These are phyloP conservation scores for Hemaris fuciformis DNA, from an alignment of 2,888 invertebrate genomes.

Conservation along the genomic window DNA sequence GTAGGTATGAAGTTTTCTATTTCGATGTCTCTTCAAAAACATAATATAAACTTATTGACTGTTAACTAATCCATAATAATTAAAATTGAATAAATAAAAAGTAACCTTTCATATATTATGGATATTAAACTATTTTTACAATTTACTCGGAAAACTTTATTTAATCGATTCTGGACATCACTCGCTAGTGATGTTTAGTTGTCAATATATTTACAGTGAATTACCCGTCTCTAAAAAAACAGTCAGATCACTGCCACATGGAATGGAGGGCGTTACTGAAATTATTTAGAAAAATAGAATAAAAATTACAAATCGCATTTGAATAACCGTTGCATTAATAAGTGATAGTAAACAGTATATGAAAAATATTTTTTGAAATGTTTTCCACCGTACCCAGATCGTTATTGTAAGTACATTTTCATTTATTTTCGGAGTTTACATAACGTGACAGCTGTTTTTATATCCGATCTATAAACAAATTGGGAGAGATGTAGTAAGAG, in stretches of 20 bases:
- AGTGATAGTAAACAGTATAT: slow-evolving; percentile 48
- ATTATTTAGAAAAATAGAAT: slow-evolving; percentile 41
- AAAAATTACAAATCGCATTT: slow-evolving; percentile 36
- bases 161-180: background rate
- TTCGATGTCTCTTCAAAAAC: too few species aligned
- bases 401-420: slow-evolving; percentile 69
- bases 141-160: background rate
- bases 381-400: slow-evolving; percentile 74
- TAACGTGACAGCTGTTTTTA: slow-evolving; percentile 77
- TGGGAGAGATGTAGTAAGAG: slow-evolving; percentile 26
- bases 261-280: slow-evolving; percentile 64
- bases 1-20: too few species aligned
- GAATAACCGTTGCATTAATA: slow-evolving; percentile 36
- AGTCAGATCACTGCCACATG: slow-evolving; percentile 55
- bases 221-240: slow-evolving; percentile 20
- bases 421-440: slow-evolving; percentile 77
- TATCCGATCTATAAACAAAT: slow-evolving; percentile 53
- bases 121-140: background rate
- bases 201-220: background rate
- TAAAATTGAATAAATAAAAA: too few species aligned
- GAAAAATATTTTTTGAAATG: slow-evolving; percentile 68
- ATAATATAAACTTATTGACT: too few species aligned
- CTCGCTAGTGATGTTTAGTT: background rate
- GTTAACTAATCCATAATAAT: too few species aligned
- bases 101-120: background rate